Conservation (phyloP, 1,140 invertebrate genomes). For the Planococcus citri region DNA sequence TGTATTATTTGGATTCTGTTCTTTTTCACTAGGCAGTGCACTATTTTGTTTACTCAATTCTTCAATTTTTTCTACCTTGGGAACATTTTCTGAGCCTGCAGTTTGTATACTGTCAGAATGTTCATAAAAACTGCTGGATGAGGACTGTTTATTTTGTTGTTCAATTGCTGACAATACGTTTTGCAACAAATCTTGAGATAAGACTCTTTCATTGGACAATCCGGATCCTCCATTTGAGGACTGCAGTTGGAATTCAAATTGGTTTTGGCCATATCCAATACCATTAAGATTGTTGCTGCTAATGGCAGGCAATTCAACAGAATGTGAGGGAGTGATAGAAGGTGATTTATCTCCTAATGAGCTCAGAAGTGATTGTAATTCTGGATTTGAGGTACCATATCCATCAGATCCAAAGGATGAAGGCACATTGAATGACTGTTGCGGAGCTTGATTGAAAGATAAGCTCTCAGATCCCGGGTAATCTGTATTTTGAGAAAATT, state of each 20-base stretch:
- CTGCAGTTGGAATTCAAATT: conserved; percentile 44
- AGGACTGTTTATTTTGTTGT: conserved; percentile 36
- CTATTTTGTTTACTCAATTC: too few species aligned
- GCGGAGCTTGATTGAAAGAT: not conserved
- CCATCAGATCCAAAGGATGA: not conserved
- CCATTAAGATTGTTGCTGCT: not conserved
- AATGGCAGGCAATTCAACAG: conserved; percentile 16
- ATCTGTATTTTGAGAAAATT: not conserved
- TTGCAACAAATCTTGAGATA: conserved; percentile 61
- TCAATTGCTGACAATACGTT: conserved; percentile 62
- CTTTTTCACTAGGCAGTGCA: too few species aligned
- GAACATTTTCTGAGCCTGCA: too few species aligned
- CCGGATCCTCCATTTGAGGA: conserved; percentile 34
- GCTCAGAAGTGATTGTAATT: conserved; percentile 24
- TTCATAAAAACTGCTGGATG: too few species aligned
- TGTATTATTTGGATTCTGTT: too few species aligned
- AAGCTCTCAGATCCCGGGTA: not conserved
- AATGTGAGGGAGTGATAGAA: conserved; percentile 22
- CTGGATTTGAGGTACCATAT: conserved; percentile 12
- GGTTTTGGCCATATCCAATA: conserved; percentile 24
- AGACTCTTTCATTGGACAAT: conserved; percentile 50
- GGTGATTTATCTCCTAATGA: conserved; percentile 24
- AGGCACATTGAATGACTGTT: conserved; percentile 19
- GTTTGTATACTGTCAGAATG: too few species aligned
- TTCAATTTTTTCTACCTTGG: too few species aligned